phyloP scores from a whole-genome alignment of 2,888 invertebrate species.

The Lithophane ornitopus region DNA sequence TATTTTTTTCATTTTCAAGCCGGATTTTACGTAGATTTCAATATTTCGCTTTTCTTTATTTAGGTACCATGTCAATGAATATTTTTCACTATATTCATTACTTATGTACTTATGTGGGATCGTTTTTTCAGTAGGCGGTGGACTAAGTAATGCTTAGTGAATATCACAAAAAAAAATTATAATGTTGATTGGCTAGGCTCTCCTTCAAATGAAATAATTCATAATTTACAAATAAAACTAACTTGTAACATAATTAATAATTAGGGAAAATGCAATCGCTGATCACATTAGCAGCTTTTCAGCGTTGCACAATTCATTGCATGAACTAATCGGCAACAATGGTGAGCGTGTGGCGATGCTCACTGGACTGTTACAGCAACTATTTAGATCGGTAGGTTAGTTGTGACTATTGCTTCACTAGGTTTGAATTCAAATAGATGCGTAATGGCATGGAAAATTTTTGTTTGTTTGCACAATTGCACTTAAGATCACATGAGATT shows the following conservation, averaged over 20 bases:
- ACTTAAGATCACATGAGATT: conserved; percentile 8
- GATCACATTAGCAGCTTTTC: conserved; percentile 23
- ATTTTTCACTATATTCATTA: conserved; percentile 2
- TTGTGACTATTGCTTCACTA: conserved; percentile 36
- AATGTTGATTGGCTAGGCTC: not conserved
- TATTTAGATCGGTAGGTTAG: conserved; percentile 10
- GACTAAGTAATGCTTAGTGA: not conserved
- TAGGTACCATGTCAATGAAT: not conserved
- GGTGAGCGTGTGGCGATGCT: conserved; percentile 28
- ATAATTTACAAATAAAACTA: not conserved
- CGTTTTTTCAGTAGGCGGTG: too few species aligned
- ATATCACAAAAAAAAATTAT: too few species aligned
- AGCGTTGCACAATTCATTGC: conserved; percentile 59
- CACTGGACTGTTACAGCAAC: conserved; percentile 39
- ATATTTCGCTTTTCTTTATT: not conserved
- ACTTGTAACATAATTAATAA: not conserved
- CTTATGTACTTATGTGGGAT: not conserved
- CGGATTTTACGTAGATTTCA: not conserved
- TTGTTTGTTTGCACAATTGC: conserved; percentile 12
- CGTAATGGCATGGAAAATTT: conserved; percentile 1
- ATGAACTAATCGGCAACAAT: conserved; percentile 50
- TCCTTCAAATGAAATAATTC: not conserved
- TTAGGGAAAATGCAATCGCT: conserved; percentile 18
- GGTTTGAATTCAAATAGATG: conserved; percentile 13
- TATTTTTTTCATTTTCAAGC: not conserved